phyloP scores from a whole-genome alignment of 1,140 invertebrate genomes.

The Battus philenor region DNA sequence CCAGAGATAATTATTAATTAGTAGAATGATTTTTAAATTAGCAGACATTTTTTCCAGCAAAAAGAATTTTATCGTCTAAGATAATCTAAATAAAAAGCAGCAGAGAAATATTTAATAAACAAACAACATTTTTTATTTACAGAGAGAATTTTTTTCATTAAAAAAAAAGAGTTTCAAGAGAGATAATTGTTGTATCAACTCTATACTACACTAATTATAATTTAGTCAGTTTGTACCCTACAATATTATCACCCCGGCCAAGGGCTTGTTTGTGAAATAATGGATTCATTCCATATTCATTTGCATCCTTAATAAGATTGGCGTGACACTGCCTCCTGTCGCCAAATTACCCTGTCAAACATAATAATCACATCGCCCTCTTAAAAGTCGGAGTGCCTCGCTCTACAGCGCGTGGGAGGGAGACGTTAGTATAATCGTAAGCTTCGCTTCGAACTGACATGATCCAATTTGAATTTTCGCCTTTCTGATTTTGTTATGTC shows the following conservation, averaged over 20 bases:
- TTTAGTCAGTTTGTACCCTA: constrained; percentile 47
- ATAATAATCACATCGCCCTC: constrained; percentile 55
- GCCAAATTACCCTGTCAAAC: constrained; percentile 67
- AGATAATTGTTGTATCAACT: constrained; percentile 28
- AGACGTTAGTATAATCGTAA: constrained; percentile 26
- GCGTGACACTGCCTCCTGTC: constrained; percentile 52
- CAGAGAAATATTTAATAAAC: too few species aligned
- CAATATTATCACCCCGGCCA: constrained; percentile 60
- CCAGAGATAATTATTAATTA: too few species aligned
- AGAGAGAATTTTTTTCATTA: too few species aligned
- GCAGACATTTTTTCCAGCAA: too few species aligned
- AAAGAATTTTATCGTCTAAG: too few species aligned
- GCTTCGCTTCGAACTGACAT: constrained; percentile 34
- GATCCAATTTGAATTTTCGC: constrained; percentile 61
- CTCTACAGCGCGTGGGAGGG: constrained; percentile 27
- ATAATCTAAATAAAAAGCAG: too few species aligned
- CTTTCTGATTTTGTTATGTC: constrained; percentile 59
- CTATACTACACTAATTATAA: constrained; percentile 30
- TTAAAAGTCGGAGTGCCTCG: constrained; percentile 42
- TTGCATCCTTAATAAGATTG: constrained; percentile 73
- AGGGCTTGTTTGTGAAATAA: constrained; percentile 72
- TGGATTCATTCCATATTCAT: constrained; percentile 75
- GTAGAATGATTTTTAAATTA: too few species aligned
- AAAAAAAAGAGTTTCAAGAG: not conserved
- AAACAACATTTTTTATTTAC: too few species aligned